Percentiles rank a stretch among this genome's conserved stretches.
Conservation (phyloP, 2,113 vertebrate species). For the Ceyx margarethae region DNA sequence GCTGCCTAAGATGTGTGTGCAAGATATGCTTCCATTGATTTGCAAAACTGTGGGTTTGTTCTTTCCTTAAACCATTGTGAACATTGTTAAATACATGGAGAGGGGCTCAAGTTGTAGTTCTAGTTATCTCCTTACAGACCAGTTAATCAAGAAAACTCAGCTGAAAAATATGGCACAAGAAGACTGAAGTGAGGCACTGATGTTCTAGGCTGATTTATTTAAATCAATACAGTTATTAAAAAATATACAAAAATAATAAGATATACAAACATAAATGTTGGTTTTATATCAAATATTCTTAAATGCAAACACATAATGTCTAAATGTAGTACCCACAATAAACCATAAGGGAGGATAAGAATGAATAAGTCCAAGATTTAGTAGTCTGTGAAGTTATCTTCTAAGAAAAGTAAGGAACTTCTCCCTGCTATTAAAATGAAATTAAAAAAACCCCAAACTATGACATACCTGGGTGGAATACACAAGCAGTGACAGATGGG, state of each 20-base stretch:
- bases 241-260: not conserved
- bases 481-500: not conserved
- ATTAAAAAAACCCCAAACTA: not conserved
- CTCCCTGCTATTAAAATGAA: not conserved
- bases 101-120: not conserved
- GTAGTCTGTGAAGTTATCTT: not conserved
- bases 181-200: not conserved
- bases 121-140: not conserved
- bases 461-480: not conserved
- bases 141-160: not conserved
- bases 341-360: not conserved
- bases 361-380: not conserved
- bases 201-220: not conserved
- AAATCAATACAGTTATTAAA: not conserved
- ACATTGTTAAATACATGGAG: not conserved
- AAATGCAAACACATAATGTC: not conserved
- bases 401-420: not conserved
- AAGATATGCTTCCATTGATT: not conserved
- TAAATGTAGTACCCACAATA: not conserved
- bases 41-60: not conserved
- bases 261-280: not conserved
- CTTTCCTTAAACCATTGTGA: not conserved
- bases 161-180: not conserved
- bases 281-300: not conserved
- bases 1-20: not conserved